Conservation (phyloP, 1,140 invertebrate species). For the Araneus ventricosus region DNA sequence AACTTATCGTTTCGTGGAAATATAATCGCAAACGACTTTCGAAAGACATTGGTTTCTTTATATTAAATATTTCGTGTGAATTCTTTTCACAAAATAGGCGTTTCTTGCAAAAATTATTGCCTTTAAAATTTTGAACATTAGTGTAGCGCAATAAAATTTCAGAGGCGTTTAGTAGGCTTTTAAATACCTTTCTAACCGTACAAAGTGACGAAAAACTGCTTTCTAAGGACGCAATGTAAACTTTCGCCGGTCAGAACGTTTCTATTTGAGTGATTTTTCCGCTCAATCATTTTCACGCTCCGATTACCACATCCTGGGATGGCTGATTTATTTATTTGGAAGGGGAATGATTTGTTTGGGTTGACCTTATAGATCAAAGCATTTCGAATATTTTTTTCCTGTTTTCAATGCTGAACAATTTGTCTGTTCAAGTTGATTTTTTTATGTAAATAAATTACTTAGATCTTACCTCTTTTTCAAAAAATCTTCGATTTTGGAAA, state of each 20-base stretch:
- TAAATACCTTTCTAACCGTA: background rate
- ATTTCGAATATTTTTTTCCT: background rate
- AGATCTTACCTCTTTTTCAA: no score
- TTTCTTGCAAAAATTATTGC: no score
- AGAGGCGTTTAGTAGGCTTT: background rate
- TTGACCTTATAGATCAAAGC: background rate
- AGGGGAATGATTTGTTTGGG: conserved; percentile 11
- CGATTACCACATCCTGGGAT: background rate
- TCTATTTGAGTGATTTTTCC: background rate
- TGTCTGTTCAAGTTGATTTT: no score
- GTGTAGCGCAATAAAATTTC: no score
- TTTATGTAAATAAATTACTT: no score
- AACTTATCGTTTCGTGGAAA: no score
- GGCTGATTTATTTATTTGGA: background rate
- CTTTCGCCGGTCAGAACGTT: background rate
- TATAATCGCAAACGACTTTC: no score
- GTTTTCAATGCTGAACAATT: background rate
- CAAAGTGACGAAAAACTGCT: background rate
- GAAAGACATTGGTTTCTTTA: no score
- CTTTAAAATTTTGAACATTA: no score
- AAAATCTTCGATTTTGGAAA: no score
- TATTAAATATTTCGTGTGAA: no score
- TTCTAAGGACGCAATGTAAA: background rate
- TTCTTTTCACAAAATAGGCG: no score
- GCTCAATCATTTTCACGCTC: conserved; percentile 20